These are phyloP conservation scores for Ptychoptera contaminata DNA, from an alignment of 2,888 invertebrate genomes.

Conservation along the genomic window DNA sequence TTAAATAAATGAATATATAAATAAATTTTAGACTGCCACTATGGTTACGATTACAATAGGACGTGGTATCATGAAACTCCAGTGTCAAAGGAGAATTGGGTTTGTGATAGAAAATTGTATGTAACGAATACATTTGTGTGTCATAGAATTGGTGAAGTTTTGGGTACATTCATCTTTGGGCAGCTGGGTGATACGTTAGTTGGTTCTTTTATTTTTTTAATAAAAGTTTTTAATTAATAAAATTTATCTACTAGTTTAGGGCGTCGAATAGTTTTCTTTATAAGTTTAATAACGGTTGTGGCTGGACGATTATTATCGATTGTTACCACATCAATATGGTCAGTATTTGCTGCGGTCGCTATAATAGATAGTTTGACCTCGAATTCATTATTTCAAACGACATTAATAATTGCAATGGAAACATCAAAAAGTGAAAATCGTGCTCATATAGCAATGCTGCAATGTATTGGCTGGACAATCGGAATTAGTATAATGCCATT, in stretches of 20 bases:
- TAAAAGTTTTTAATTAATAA: slow-evolving; percentile 4
- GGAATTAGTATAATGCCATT: slow-evolving; percentile 35
- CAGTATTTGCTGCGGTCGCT: slow-evolving; percentile 29
- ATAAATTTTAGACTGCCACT: no score
- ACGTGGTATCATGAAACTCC: slow-evolving; percentile 36
- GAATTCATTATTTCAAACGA: slow-evolving; percentile 33
- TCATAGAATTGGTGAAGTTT: slow-evolving; percentile 35
- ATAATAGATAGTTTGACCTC: slow-evolving; percentile 32
- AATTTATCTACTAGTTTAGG: slow-evolving; percentile 27
- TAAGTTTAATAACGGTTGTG: slow-evolving; percentile 29
- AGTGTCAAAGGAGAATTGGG: slow-evolving; percentile 37
- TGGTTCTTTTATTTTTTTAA: no score
- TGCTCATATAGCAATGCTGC: slow-evolving; percentile 33
- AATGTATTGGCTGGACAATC: slow-evolving; percentile 36
- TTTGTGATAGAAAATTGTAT: slow-evolving; percentile 36
- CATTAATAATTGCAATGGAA: slow-evolving; percentile 37
- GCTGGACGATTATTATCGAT: slow-evolving; percentile 29
- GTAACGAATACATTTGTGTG: slow-evolving; percentile 38
- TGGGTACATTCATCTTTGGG: slow-evolving; percentile 39
- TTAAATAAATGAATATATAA: not conserved
- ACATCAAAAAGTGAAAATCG: slow-evolving; percentile 35
- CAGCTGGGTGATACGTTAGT: slow-evolving; percentile 40
- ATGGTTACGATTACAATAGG: slow-evolving; percentile 39
- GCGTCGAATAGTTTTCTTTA: slow-evolving; percentile 33
- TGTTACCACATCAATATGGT: slow-evolving; percentile 27